phyloP scores from a whole-genome alignment of 2,888 invertebrate genomes.

The Eupithecia insigniata region DNA sequence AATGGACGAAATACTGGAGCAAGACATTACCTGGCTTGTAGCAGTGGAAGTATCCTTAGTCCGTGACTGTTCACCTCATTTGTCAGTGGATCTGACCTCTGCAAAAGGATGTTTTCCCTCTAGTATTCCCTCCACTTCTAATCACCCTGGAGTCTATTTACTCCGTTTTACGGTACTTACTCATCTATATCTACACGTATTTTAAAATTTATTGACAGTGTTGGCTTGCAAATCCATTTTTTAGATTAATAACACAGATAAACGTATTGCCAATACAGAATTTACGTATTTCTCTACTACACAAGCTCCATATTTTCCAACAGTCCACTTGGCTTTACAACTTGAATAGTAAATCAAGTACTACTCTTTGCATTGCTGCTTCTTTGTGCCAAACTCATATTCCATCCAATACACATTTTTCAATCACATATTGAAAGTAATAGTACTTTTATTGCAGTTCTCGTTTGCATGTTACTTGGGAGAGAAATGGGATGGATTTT shows the following conservation, averaged over 20 bases:
- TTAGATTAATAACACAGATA: neutral
- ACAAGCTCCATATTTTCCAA: neutral
- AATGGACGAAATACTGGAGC: no score
- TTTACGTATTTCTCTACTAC: neutral
- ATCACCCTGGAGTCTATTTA: no score
- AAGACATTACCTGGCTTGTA: no score
- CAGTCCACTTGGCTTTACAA: neutral
- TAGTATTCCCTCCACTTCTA: no score
- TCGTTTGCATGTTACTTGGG: neutral
- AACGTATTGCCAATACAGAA: neutral
- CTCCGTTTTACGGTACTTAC: no score
- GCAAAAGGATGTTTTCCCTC: no score
- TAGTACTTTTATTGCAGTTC: neutral
- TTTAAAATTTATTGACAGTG: neutral
- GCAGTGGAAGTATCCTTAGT: no score
- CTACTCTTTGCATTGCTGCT: neutral
- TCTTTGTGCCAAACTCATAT: conserved; percentile 14
- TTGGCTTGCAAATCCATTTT: neutral
- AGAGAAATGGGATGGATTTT: no score
- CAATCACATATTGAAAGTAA: conserved; percentile 20
- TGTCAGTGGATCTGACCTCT: no score
- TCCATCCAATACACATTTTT: conserved; percentile 18
- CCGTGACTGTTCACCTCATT: no score
- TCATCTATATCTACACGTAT: neutral
- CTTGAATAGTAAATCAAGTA: neutral